phyloP scores from a whole-genome alignment of 2,113 vertebrate genomes.

The Bufo bufo region DNA sequence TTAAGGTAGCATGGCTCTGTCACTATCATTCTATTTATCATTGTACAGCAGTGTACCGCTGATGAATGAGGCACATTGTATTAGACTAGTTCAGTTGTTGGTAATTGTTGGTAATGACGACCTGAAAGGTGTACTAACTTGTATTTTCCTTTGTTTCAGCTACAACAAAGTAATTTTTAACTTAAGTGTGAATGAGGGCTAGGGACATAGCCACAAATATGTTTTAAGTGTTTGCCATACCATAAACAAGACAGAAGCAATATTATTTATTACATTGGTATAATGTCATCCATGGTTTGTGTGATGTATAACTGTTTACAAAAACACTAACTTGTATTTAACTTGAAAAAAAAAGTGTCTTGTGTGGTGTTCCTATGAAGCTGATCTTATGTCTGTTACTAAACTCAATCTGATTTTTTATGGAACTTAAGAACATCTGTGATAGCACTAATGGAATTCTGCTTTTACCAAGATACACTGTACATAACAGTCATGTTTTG shows the following conservation, averaged over 20 bases:
- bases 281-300: conserved; percentile 81
- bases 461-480: conserved; percentile 60
- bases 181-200: conserved; percentile 75
- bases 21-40: conserved; percentile 81
- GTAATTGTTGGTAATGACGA: conserved; percentile 84
- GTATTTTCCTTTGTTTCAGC: conserved; percentile 37
- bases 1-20: conserved; percentile 99
- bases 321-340: conserved; percentile 73
- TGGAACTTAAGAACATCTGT: conserved; percentile 40
- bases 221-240: conserved; percentile 72
- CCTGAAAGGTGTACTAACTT: conserved; percentile 89
- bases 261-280: conserved; percentile 81
- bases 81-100: conserved; percentile 88
- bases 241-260: conserved; percentile 79
- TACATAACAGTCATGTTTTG: conserved; percentile 63
- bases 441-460: conserved; percentile 19
- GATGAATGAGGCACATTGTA: conserved; percentile 92
- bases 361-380: conserved; percentile 35
- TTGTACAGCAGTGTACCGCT: conserved; percentile 85
- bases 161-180: conserved; percentile 62
- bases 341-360: conserved; percentile 52
- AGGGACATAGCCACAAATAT: conserved; percentile 72
- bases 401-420: conserved; percentile 59
- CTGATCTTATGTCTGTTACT: conserved; percentile 61
- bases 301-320: conserved; percentile 83